These are phyloP conservation scores for Maccullochella peelii DNA, from an alignment of 2,113 vertebrate species.

Conservation along the genomic window DNA sequence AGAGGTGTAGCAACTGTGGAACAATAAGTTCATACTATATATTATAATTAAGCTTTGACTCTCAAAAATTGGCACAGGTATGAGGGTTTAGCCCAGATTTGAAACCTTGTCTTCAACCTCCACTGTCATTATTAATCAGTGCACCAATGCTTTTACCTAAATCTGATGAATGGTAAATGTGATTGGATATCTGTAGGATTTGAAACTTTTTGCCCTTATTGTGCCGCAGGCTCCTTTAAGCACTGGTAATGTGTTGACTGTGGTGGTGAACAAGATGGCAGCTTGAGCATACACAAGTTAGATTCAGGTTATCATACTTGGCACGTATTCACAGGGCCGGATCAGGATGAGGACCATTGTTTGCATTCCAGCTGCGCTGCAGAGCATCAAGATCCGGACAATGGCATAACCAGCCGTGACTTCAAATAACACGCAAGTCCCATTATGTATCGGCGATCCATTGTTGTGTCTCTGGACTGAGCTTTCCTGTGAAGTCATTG, in stretches of 20 bases:
- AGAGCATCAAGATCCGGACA: conserved; percentile 30
- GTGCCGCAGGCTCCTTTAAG: not conserved
- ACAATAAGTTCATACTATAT: not conserved
- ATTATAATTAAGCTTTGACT: not conserved
- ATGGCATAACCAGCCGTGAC: not conserved
- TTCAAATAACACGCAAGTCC: conserved; percentile 32
- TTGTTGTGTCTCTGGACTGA: conserved; percentile 16
- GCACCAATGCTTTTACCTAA: not conserved
- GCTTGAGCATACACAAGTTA: not conserved
- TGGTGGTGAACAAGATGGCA: not conserved
- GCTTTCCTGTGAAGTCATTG: conserved; percentile 27
- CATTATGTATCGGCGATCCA: not conserved
- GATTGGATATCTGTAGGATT: not conserved
- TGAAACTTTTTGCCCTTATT: not conserved
- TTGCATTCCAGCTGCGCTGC: conserved; percentile 32
- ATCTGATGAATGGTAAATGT: not conserved
- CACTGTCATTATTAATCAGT: not conserved
- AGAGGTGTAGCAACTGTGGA: not conserved
- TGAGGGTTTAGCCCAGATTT: not conserved
- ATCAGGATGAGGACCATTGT: conserved; percentile 17
- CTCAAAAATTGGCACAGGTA: too few species aligned
- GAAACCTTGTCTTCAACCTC: not conserved
- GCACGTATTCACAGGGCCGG: not conserved
- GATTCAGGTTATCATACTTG: not conserved
- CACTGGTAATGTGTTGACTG: not conserved